A percentile compares a stretch with the other conserved stretches of the same genome.
Evolutionary conservation across 2,888 invertebrate genomes (phyloP).

Genomic region (Melangyna quadrimaculata): DNA sequence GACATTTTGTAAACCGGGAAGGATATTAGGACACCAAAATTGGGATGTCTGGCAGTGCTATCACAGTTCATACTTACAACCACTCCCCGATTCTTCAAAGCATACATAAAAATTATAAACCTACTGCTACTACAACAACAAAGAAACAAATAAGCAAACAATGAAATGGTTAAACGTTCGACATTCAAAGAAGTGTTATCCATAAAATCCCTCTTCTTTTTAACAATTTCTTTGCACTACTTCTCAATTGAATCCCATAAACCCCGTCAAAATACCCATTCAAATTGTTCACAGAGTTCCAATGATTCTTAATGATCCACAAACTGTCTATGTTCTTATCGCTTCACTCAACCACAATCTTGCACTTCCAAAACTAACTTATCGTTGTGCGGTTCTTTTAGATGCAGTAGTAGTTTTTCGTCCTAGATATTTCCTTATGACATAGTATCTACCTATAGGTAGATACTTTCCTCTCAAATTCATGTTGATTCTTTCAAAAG

Average conservation of each 20-base stretch:
- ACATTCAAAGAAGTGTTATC: conserved; percentile 23
- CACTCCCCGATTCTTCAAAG: too few species aligned
- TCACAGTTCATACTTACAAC: too few species aligned
- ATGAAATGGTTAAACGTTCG: not conserved
- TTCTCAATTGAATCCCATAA: not conserved
- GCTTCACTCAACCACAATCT: conserved; percentile 25
- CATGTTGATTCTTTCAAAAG: conserved; percentile 35
- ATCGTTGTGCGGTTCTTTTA: conserved; percentile 8
- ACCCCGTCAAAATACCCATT: not conserved
- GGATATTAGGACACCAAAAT: too few species aligned
- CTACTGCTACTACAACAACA: too few species aligned
- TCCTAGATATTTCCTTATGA: not conserved
- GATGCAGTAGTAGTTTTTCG: not conserved
- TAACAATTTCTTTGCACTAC: not conserved
- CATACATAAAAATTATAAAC: too few species aligned
- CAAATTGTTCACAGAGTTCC: conserved; percentile 14
- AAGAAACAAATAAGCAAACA: not conserved
- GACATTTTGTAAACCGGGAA: too few species aligned
- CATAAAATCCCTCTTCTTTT: not conserved
- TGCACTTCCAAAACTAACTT: conserved; percentile 29
- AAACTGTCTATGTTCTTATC: not conserved
- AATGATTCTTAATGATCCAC: conserved; percentile 4
- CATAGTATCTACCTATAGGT: not conserved
- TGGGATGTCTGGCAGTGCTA: too few species aligned
- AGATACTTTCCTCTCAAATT: conserved; percentile 24